Conservation (phyloP, 2,888 invertebrate species). For the Calameuta filiformis region DNA sequence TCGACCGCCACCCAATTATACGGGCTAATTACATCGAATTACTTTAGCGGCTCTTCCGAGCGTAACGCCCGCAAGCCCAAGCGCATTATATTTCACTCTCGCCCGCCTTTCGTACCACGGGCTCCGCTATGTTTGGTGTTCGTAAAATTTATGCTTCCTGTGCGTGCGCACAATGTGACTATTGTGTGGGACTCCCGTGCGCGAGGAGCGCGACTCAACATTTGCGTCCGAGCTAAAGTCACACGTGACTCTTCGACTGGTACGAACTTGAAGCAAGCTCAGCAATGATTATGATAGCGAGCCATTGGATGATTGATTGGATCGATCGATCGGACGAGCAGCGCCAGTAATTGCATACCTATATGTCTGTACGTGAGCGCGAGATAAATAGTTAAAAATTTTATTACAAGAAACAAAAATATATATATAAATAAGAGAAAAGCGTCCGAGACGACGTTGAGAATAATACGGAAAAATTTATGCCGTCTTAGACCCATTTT, state of each 20-base stretch:
- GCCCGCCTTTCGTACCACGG: slow-evolving; percentile 21
- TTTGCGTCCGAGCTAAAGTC: not conserved
- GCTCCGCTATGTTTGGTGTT: slow-evolving; percentile 53
- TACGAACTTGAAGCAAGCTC: no score
- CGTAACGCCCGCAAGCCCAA: slow-evolving; percentile 21
- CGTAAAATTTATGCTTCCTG: slow-evolving; percentile 63
- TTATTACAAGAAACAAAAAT: no score
- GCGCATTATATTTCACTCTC: slow-evolving; percentile 10
- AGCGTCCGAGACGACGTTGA: no score
- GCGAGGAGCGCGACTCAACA: slow-evolving; percentile 5
- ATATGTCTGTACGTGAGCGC: no score
- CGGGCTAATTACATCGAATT: slow-evolving; percentile 41
- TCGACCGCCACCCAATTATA: slow-evolving; percentile 31
- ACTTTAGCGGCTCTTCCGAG: slow-evolving; percentile 27
- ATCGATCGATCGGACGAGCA: no score
- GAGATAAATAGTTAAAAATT: no score
- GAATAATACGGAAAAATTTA: no score
- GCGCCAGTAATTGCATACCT: no score
- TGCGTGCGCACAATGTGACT: slow-evolving; percentile 40
- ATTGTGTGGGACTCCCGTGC: slow-evolving; percentile 19
- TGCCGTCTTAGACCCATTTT: no score
- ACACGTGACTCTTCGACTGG: not conserved
- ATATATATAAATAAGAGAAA: no score
- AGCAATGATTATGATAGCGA: no score
- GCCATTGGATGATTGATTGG: no score